Percentiles rank a stretch among this genome's conserved stretches.
Evolutionary conservation across 2,888 invertebrate species (phyloP).

Genomic region (Drosophila diplacantha): DNA sequence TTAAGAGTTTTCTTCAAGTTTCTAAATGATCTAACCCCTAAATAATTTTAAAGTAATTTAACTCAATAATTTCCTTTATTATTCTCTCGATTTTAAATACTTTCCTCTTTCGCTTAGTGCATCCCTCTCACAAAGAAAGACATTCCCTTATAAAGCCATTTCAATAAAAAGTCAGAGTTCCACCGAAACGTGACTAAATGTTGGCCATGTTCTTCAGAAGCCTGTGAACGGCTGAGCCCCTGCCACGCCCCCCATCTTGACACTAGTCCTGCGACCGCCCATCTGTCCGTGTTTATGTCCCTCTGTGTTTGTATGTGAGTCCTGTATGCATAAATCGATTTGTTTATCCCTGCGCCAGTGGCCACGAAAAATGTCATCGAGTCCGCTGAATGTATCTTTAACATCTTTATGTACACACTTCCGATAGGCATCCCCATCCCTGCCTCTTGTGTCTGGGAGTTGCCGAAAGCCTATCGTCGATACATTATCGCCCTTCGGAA

Average conservation of each 20-base stretch:
- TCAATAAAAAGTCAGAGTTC: slow-evolving; percentile 49
- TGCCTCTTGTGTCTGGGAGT: slow-evolving; percentile 9
- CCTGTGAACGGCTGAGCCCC: slow-evolving; percentile 6
- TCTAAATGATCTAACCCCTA: too few relatives aligned
- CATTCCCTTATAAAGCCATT: slow-evolving; percentile 38
- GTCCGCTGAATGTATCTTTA: slow-evolving; percentile 38
- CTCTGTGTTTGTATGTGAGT: slow-evolving; percentile 10
- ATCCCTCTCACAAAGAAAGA: slow-evolving; percentile 10
- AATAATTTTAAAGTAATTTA: not conserved
- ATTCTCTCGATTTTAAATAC: not conserved
- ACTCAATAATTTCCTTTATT: not conserved
- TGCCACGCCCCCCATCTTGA: slow-evolving; percentile 16
- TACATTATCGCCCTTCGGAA: slow-evolving; percentile 36
- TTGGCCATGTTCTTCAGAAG: slow-evolving; percentile 4
- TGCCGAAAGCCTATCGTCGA: slow-evolving; percentile 43
- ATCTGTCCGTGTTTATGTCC: slow-evolving; percentile 11
- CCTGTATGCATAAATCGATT: slow-evolving; percentile 60
- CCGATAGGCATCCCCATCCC: slow-evolving; percentile 5
- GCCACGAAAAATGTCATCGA: slow-evolving; percentile 27
- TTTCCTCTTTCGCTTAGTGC: slow-evolving; percentile 10
- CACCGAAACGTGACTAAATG: slow-evolving; percentile 60
- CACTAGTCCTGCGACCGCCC: slow-evolving; percentile 4
- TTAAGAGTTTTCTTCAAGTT: not conserved
- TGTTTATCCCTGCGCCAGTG: slow-evolving; percentile 32
- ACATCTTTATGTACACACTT: slow-evolving; percentile 45